phyloP scores from a whole-genome alignment of 2,113 vertebrate genomes.

The Emydura subglobosa region DNA sequence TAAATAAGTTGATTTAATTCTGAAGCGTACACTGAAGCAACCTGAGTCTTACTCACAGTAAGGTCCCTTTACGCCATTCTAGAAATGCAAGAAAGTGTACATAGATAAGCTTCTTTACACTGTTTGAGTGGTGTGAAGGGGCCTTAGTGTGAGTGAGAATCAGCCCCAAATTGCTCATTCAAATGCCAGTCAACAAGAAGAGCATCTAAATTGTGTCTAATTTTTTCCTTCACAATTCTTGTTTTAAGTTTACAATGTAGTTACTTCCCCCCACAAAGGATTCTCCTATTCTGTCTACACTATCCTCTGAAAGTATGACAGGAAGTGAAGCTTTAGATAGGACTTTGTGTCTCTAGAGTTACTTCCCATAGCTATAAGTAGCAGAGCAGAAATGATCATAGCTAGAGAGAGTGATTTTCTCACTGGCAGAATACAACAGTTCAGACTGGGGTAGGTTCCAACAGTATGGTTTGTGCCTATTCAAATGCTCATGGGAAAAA shows the following conservation, averaged over 20 bases:
- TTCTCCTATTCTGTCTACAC: background rate
- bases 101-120: constrained; percentile 24
- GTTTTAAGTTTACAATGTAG: background rate
- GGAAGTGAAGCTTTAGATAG: background rate
- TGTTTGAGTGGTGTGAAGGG: background rate
- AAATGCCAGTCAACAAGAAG: background rate
- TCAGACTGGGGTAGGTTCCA: background rate
- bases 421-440: background rate
- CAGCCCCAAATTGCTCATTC: background rate
- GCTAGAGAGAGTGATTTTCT: background rate
- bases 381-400: background rate
- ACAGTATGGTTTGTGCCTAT: background rate
- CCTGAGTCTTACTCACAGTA: background rate
- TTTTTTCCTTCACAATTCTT: background rate
- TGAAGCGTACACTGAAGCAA: background rate
- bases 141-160: background rate
- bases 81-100: background rate
- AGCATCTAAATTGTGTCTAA: background rate
- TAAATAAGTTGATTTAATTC: background rate
- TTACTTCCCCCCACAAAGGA: background rate
- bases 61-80: background rate
- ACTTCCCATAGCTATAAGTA: background rate
- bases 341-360: background rate
- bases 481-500: background rate
- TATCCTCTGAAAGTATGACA: fast-evolving